phyloP scores from a whole-genome alignment of 1,140 invertebrate genomes.

The Saccostrea glomerata region DNA sequence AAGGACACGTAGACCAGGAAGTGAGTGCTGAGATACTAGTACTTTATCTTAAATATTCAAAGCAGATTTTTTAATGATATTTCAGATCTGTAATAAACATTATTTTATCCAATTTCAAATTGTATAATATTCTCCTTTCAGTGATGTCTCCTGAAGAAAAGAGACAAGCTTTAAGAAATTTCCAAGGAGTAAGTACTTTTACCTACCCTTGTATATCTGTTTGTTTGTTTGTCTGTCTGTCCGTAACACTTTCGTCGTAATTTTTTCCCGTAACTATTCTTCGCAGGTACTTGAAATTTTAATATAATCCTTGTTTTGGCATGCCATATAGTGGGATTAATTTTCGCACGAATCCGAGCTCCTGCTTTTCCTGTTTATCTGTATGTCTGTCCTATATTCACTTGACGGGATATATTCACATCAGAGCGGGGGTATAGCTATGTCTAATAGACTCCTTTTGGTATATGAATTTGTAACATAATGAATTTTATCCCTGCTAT shows the following conservation, averaged over 20 bases:
- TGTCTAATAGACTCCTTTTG: too few species aligned
- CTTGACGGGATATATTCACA: too few species aligned
- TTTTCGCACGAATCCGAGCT: too few species aligned
- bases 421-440: too few species aligned
- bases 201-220: too few species aligned
- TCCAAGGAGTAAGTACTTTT: conserved; percentile 13
- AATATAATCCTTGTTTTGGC: background rate
- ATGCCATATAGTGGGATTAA: background rate
- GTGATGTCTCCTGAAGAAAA: conserved; percentile 22
- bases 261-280: background rate
- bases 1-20: background rate
- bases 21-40: background rate
- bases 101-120: background rate
- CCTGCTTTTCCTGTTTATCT: too few species aligned
- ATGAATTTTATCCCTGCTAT: too few species aligned
- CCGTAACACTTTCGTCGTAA: too few species aligned
- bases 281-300: background rate
- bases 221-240: too few species aligned
- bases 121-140: background rate
- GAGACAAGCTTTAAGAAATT: background rate
- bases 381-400: too few species aligned
- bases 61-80: too few species aligned
- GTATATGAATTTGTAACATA: too few species aligned
- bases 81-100: background rate
- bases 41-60: background rate